Conservation (phyloP, 2,797 vertebrate species). For the Cirrhinus molitorella region DNA sequence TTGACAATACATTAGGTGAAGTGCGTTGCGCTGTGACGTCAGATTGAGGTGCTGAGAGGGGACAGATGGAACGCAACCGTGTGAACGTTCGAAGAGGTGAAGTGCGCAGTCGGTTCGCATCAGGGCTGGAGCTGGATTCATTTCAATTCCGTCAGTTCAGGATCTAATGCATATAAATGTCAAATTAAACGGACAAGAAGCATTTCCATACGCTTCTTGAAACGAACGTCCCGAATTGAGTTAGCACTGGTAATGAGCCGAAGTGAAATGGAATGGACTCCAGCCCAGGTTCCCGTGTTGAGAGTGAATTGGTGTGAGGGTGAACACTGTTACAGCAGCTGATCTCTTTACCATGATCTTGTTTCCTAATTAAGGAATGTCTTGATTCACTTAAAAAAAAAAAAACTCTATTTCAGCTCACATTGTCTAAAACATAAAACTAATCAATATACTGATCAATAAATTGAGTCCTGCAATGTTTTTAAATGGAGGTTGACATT, state of each 20-base stretch:
- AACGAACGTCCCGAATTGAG: background rate
- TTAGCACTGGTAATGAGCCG: constrained; percentile 12
- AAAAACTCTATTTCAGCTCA: constrained; percentile 86
- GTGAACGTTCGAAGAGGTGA: constrained; percentile 76
- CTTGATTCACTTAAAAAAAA: constrained; percentile 87
- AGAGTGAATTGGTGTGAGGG: constrained; percentile 77
- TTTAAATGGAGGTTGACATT: constrained; percentile 89
- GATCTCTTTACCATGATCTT: constrained; percentile 80
- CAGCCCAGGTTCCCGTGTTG: constrained; percentile 38
- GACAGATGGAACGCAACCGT: constrained; percentile 71
- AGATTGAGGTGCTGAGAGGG: constrained; percentile 67
- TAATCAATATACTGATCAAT: constrained; percentile 92
- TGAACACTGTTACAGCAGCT: constrained; percentile 95
- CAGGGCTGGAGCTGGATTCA: constrained; percentile 57
- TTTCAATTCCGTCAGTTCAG: constrained; percentile 33
- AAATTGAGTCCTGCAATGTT: constrained; percentile 94
- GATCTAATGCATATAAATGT: background rate
- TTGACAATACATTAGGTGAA: constrained; percentile 84
- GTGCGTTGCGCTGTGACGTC: constrained; percentile 64
- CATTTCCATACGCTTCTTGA: background rate
- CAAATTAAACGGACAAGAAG: background rate
- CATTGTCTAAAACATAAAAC: constrained; percentile 93
- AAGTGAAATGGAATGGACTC: constrained; percentile 31
- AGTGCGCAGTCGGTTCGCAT: constrained; percentile 50
- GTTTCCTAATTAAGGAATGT: constrained; percentile 97